Evolutionary conservation across 2,113 vertebrate genomes (phyloP).

Genomic region (Myrmophylax atrothorax): DNA sequence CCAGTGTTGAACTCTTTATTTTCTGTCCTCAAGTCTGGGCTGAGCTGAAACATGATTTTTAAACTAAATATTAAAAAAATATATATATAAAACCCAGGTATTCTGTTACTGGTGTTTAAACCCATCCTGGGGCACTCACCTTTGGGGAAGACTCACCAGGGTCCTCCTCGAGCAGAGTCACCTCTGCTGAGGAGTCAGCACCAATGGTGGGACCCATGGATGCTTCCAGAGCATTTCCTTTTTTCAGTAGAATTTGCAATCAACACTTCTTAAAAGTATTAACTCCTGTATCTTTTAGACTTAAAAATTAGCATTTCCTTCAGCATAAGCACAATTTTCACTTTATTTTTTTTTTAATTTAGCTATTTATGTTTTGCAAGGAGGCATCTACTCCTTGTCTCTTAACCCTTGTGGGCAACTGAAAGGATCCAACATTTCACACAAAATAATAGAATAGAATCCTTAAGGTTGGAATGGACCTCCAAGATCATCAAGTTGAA

Average conservation of each 20-base stretch:
- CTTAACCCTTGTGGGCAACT: neutral
- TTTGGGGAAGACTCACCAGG: accelerated
- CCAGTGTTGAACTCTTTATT: neutral
- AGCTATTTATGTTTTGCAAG: neutral
- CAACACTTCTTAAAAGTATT: neutral
- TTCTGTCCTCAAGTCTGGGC: neutral
- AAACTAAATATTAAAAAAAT: neutral
- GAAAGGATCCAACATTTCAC: neutral
- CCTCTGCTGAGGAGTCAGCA: neutral
- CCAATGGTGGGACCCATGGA: accelerated
- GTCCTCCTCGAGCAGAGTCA: neutral
- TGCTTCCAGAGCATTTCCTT: neutral
- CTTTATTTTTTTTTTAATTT: neutral
- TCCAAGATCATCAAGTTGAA: neutral
- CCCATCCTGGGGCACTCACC: neutral
- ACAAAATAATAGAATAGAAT: neutral
- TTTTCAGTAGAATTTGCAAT: neutral
- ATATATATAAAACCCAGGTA: accelerated
- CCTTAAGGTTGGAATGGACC: neutral
- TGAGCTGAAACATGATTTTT: neutral
- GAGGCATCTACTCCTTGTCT: neutral
- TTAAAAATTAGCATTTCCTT: neutral
- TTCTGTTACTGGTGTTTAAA: neutral
- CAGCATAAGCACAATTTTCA: neutral
- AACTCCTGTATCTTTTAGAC: accelerated